A percentile compares a stretch with the other conserved stretches of the same genome.
phyloP scores from a whole-genome alignment of 2,113 vertebrate species.

The Cephalopterus ornatus region DNA sequence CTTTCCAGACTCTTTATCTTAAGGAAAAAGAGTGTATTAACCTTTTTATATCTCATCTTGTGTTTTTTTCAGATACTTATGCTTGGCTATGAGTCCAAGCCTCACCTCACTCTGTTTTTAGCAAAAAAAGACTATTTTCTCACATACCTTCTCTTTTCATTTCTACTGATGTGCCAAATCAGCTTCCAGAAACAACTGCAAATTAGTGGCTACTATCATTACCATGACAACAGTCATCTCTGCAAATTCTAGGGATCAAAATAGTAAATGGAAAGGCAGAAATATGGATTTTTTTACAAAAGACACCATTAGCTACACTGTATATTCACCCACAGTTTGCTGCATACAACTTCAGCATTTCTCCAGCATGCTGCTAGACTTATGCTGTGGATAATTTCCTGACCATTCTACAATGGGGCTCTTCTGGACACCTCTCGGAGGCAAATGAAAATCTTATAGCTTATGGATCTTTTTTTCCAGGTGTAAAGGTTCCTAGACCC shows the following conservation, averaged over 20 bases:
- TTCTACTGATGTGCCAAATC: background rate
- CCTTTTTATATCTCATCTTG: background rate
- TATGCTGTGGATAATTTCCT: background rate
- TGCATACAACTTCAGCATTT: background rate
- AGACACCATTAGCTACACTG: background rate
- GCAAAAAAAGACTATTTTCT: background rate
- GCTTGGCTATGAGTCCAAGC: background rate
- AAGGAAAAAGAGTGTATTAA: background rate
- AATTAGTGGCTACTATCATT: background rate
- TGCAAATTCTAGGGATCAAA: background rate
- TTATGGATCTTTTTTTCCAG: background rate
- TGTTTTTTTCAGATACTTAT: background rate
- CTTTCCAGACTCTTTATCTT: background rate
- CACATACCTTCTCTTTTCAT: background rate
- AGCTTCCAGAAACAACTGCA: background rate
- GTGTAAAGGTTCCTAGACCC: background rate
- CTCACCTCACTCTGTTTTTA: background rate
- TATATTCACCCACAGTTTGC: background rate
- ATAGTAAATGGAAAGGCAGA: background rate
- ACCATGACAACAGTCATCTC: background rate
- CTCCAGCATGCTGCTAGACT: background rate
- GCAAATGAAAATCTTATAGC: background rate
- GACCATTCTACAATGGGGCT: background rate
- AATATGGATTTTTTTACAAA: background rate
- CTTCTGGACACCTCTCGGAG: background rate